phyloP scores from a whole-genome alignment of 2,113 vertebrate genomes.

The Laticauda laticaudata region DNA sequence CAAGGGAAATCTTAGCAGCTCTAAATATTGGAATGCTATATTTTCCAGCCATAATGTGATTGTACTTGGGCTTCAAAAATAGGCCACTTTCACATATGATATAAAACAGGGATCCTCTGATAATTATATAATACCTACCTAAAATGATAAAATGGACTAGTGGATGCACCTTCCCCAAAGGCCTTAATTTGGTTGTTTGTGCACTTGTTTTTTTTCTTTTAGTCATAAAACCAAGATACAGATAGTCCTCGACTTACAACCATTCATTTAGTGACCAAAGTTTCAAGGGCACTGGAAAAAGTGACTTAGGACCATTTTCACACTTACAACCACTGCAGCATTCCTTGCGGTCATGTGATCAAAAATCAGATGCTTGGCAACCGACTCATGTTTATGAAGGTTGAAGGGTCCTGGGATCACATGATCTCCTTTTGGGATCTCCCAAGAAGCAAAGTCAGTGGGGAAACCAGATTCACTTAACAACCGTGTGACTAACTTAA shows the following conservation, averaged over 20 bases:
- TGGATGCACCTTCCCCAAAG: constrained; percentile 32
- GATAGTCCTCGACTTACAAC: background rate
- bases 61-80: background rate
- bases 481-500: background rate
- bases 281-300: background rate
- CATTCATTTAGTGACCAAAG: background rate
- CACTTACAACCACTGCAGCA: background rate
- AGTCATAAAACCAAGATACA: background rate
- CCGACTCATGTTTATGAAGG: background rate
- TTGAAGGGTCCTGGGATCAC: background rate
- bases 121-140: constrained; percentile 46
- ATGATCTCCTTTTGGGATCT: background rate
- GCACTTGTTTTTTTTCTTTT: constrained; percentile 17
- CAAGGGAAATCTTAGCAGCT: background rate
- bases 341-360: background rate
- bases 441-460: background rate
- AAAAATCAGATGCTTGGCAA: background rate
- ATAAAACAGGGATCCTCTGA: background rate
- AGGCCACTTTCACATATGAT: background rate
- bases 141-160: constrained; percentile 55
- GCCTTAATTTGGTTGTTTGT: constrained; percentile 20
- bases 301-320: background rate
- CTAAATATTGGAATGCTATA: background rate
- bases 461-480: background rate
- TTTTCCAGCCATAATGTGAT: background rate